These are phyloP conservation scores for Poeciliopsis presidionis DNA, from an alignment of 2,797 vertebrate species.

Conservation along the genomic window DNA sequence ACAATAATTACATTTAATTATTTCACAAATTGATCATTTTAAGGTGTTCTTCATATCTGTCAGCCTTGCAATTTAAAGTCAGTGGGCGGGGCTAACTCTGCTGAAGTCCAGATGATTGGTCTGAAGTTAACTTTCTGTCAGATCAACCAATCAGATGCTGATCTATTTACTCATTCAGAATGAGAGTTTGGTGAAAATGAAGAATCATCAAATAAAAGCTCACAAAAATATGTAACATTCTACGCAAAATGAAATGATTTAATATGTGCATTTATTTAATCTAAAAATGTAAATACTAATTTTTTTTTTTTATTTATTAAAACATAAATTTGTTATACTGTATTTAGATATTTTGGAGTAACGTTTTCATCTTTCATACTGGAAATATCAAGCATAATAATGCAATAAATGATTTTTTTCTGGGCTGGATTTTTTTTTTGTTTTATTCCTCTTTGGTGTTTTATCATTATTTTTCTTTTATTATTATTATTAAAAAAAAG, in stretches of 20 bases:
- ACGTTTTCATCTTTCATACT: too few species aligned
- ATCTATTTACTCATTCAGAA: neutral
- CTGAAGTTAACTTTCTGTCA: neutral
- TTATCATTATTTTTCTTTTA: too few species aligned
- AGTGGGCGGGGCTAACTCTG: neutral
- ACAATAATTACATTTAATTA: too few species aligned
- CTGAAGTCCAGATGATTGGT: neutral
- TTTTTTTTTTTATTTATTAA: neutral
- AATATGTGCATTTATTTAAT: neutral
- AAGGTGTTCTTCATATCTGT: neutral
- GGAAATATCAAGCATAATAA: too few species aligned
- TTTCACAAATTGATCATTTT: neutral
- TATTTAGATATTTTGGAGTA: too few species aligned
- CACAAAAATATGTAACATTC: neutral
- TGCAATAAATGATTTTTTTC: too few species aligned
- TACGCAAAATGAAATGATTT: neutral
- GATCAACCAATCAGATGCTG: neutral
- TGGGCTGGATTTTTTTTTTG: too few species aligned
- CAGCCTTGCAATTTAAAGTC: neutral
- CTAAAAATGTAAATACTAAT: too few species aligned
- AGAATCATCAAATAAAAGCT: neutral
- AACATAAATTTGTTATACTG: neutral
- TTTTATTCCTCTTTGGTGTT: too few species aligned
- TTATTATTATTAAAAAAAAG: too few species aligned
- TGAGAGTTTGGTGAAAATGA: neutral